Conservation (phyloP, 2,797 vertebrate genomes). For the Anguilla megastoma region DNA sequence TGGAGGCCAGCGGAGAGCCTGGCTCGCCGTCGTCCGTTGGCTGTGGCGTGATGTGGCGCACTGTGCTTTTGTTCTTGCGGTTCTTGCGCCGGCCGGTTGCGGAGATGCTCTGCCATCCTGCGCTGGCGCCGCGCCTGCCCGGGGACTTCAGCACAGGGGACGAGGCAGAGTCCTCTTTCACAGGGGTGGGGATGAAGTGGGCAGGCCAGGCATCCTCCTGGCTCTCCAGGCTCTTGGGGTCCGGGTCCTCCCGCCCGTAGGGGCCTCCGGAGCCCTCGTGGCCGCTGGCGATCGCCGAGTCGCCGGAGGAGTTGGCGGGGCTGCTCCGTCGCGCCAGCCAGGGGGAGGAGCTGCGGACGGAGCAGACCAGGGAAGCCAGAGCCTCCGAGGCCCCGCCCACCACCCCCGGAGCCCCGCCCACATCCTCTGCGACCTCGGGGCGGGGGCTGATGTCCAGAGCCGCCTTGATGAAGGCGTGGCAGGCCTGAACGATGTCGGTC, state of each 20-base stretch:
- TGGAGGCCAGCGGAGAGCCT: constrained; percentile 82
- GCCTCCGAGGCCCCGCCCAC: constrained; percentile 76
- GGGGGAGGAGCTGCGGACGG: constrained; percentile 90
- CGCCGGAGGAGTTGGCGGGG: constrained; percentile 91
- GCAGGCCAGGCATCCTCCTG: constrained; percentile 89
- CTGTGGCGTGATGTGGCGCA: constrained; percentile 92
- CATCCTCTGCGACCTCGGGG: constrained; percentile 86
- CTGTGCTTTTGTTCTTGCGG: constrained; percentile 95
- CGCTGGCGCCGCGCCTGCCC: constrained; percentile 69
- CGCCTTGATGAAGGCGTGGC: constrained; percentile 94
- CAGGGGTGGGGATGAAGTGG: constrained; percentile 81
- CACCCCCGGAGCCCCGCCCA: constrained; percentile 75
- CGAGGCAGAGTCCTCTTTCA: constrained; percentile 93
- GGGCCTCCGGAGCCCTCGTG: constrained; percentile 88
- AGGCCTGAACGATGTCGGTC: constrained; percentile 97
- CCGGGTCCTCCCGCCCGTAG: constrained; percentile 90
- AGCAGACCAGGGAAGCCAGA: constrained; percentile 84
- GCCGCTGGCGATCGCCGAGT: constrained; percentile 95
- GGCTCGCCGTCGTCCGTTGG: constrained; percentile 82
- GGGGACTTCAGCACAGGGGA: constrained; percentile 65
- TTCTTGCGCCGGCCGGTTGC: constrained; percentile 92
- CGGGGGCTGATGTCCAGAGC: constrained; percentile 96
- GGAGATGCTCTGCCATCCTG: constrained; percentile 79
- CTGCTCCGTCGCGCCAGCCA: constrained; percentile 89
- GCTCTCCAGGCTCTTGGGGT: constrained; percentile 84